A percentile compares a stretch with the other conserved stretches of the same genome.
phyloP scores from a whole-genome alignment of 2,797 vertebrate genomes.

The Martes flavigula region DNA sequence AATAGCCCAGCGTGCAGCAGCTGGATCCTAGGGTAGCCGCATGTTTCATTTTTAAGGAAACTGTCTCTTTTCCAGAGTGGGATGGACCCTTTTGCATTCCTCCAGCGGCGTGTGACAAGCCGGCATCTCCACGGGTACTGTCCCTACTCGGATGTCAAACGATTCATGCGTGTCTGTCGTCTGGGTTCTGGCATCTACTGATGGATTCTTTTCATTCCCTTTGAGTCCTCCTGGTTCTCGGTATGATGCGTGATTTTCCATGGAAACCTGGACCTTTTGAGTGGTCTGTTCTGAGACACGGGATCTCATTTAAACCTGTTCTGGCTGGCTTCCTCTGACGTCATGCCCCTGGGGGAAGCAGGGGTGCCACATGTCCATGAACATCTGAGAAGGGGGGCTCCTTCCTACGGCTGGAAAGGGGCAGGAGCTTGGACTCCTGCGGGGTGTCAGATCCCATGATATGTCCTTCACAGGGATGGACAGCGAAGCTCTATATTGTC shows the following conservation, averaged over 20 bases:
- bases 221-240: background rate
- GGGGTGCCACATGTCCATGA: no score
- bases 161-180: background rate
- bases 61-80: background rate
- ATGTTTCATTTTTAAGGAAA: background rate
- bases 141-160: background rate
- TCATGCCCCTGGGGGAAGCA: no score
- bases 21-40: background rate
- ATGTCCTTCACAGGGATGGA: background rate
- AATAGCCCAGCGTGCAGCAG: background rate
- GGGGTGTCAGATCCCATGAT: fast-evolving
- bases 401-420: no score
- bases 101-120: fast-evolving
- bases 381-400: background rate
- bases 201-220: background rate
- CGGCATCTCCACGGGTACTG: background rate
- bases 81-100: background rate
- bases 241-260: background rate
- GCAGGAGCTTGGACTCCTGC: fast-evolving
- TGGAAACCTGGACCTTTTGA: background rate
- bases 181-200: background rate
- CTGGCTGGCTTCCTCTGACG: background rate
- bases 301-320: background rate
- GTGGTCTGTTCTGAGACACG: background rate
- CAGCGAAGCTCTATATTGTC: fast-evolving